A percentile compares a stretch with the other conserved stretches of the same genome.
These are phyloP conservation scores for Chelonoidis abingdonii DNA, from an alignment of 2,113 vertebrate species.

Conservation along the genomic window DNA sequence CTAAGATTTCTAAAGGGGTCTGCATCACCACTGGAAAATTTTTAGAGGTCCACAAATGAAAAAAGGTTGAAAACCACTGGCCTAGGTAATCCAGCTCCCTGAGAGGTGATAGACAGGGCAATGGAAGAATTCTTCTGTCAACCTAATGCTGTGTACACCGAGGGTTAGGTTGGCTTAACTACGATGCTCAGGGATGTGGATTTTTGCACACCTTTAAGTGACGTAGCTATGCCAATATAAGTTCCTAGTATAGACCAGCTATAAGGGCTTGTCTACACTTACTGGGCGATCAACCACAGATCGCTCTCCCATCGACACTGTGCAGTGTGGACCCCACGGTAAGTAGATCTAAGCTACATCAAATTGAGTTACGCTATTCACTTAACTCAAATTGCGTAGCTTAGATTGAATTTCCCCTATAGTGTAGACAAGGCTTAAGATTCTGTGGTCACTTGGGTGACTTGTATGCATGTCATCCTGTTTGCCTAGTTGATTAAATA, in stretches of 20 bases:
- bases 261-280: too few species aligned
- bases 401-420: too few species aligned
- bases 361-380: too few species aligned
- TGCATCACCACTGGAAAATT: not conserved
- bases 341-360: too few species aligned
- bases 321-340: too few species aligned
- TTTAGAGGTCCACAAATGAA: not conserved
- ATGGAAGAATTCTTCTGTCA: not conserved
- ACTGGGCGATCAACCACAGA: too few species aligned
- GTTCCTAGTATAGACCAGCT: not conserved
- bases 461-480: not conserved
- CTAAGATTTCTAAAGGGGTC: not conserved
- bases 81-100: not conserved
- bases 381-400: too few species aligned
- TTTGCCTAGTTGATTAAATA: not conserved
- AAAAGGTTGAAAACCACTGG: too few species aligned
- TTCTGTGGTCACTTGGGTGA: fast-evolving
- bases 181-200: not conserved
- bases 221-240: not conserved
- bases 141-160: not conserved
- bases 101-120: not conserved
- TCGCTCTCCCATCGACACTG: too few species aligned
- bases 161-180: not conserved
- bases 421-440: not conserved
- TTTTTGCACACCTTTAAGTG: not conserved